These are phyloP conservation scores for Lepeophtheirus salmonis DNA, from an alignment of 1,140 invertebrate genomes.

Conservation along the genomic window DNA sequence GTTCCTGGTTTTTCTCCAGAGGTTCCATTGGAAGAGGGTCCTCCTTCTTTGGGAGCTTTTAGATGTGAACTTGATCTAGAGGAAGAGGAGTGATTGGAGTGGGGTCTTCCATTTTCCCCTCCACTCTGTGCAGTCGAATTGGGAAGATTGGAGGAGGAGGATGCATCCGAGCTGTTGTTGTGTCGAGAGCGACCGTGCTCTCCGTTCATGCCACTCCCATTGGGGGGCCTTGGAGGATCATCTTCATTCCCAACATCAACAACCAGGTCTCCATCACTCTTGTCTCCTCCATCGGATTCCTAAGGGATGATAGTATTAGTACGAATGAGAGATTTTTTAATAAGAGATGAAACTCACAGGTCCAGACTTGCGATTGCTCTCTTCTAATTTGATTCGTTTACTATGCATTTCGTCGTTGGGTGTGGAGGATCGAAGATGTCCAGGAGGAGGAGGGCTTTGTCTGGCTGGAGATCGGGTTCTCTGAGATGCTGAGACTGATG, in stretches of 20 bases:
- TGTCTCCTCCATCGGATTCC: conserved; percentile 33
- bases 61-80: conserved; percentile 22
- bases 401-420: conserved; percentile 12
- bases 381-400: conserved; percentile 16
- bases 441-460: background rate
- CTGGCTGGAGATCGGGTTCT: background rate
- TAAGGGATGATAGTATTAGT: background rate
- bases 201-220: conserved; percentile 16
- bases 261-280: conserved; percentile 35
- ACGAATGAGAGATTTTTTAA: no score
- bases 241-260: conserved; percentile 36
- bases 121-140: no score
- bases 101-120: conserved; percentile 15
- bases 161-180: no score
- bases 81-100: conserved; percentile 23
- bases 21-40: background rate
- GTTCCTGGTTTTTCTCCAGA: conserved; percentile 15
- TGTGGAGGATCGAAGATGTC: conserved; percentile 9
- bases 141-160: background rate
- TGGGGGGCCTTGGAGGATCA: conserved; percentile 19
- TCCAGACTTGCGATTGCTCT: conserved; percentile 13
- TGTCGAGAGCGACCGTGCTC: background rate
- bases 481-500: background rate
- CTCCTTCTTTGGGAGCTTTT: conserved; percentile 21
- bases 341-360: conserved; percentile 15